phyloP scores from a whole-genome alignment of 2,888 invertebrate genomes.

The Synergus gifuensis region DNA sequence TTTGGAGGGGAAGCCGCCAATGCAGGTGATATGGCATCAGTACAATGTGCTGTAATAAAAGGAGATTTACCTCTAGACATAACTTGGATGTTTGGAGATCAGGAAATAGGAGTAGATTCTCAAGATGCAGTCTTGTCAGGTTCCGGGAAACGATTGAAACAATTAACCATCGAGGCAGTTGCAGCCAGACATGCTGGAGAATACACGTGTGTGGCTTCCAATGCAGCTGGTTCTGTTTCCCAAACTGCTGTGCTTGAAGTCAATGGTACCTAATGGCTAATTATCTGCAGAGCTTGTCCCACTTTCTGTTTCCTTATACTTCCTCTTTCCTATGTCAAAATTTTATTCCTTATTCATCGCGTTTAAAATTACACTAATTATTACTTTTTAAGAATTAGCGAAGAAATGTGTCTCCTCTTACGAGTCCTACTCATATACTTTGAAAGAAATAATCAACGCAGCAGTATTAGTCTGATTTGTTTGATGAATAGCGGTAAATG shows the following conservation, averaged over 20 bases:
- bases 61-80: slow-evolving; percentile 88
- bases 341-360: no score
- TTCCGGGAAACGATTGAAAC: slow-evolving; percentile 77
- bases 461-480: no score
- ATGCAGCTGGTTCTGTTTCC: slow-evolving; percentile 79
- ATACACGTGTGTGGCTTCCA: slow-evolving; percentile 80
- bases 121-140: slow-evolving; percentile 67
- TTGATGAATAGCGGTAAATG: no score
- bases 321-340: no score
- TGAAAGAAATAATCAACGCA: no score
- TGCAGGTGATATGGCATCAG: slow-evolving; percentile 83
- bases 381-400: no score
- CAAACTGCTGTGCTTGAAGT: slow-evolving; percentile 79
- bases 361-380: no score
- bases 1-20: slow-evolving; percentile 87
- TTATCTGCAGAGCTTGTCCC: no score
- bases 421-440: no score
- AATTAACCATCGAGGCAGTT: slow-evolving; percentile 79
- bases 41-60: slow-evolving; percentile 81
- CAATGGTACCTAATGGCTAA: slow-evolving; percentile 79
- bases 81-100: slow-evolving; percentile 86
- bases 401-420: no score
- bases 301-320: no score
- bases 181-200: slow-evolving; percentile 79
- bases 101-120: slow-evolving; percentile 74